These are phyloP conservation scores for Drosophila micromelanica DNA, from an alignment of 1,140 invertebrate genomes.

Conservation along the genomic window DNA sequence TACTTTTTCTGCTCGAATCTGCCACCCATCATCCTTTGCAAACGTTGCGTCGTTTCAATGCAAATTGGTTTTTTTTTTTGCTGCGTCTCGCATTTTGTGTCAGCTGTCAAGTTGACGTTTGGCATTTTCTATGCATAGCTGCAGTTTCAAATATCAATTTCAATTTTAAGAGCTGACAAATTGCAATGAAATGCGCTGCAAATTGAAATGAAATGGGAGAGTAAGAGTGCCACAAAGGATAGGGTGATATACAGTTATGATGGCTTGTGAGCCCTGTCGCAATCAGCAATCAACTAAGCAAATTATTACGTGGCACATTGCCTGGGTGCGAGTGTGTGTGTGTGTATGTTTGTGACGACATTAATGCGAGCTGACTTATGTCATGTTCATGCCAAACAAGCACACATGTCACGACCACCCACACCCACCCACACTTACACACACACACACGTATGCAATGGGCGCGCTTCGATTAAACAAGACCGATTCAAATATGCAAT, in stretches of 20 bases:
- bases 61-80: slow-evolving; percentile 41
- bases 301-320: slow-evolving; percentile 39
- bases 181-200: slow-evolving; percentile 40
- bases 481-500: slow-evolving; percentile 76
- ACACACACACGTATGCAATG: slow-evolving; percentile 6
- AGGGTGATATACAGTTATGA: no score
- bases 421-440: background rate
- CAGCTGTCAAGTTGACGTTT: slow-evolving; percentile 50
- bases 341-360: slow-evolving; percentile 28
- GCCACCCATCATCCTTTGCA: background rate
- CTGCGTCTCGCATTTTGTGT: slow-evolving; percentile 38
- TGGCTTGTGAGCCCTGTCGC: slow-evolving; percentile 45
- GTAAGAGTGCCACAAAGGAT: background rate
- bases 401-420: slow-evolving; percentile 53
- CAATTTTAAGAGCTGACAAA: slow-evolving; percentile 49
- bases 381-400: slow-evolving; percentile 59
- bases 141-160: slow-evolving; percentile 52
- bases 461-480: slow-evolving; percentile 78
- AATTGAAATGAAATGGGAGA: slow-evolving; percentile 39
- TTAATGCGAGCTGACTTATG: slow-evolving; percentile 55
- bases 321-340: background rate
- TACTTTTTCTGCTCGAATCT: background rate
- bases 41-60: slow-evolving; percentile 24
- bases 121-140: slow-evolving; percentile 39
- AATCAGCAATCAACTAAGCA: slow-evolving; percentile 50